phyloP scores from a whole-genome alignment of 2,888 invertebrate species.

The Omphaloscelis lunosa region DNA sequence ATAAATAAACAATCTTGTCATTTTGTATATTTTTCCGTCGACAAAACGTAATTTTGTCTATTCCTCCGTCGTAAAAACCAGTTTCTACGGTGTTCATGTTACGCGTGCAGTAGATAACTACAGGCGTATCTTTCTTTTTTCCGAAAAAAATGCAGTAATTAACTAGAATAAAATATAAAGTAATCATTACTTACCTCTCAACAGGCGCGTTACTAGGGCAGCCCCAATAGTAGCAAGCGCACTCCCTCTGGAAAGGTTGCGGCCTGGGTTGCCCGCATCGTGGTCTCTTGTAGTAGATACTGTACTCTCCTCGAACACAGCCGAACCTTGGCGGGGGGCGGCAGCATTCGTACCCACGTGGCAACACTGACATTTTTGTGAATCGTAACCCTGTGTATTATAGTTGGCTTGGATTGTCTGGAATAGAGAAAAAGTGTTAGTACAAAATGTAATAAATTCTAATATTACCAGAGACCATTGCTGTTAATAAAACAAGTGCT shows the following conservation, averaged over 20 bases:
- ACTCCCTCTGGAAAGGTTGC: conserved; percentile 83
- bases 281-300: conserved; percentile 85
- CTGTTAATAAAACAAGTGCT: background rate
- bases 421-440: conserved; percentile 2
- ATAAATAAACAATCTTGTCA: no score
- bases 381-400: conserved; percentile 61
- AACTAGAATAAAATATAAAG: background rate
- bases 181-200: conserved; percentile 72
- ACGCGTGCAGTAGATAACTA: background rate
- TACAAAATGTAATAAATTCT: background rate
- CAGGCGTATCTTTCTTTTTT: background rate
- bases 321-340: conserved; percentile 81
- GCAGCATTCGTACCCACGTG: conserved; percentile 81
- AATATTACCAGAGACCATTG: background rate
- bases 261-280: conserved; percentile 85
- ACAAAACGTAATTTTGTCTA: no score
- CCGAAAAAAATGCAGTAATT: background rate
- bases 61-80: no score
- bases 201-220: conserved; percentile 82
- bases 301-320: conserved; percentile 81
- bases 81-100: no score
- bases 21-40: no score
- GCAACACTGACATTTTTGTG: conserved; percentile 82
- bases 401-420: conserved; percentile 44
- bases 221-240: conserved; percentile 74